A percentile compares a stretch with the other conserved stretches of the same genome.
These are phyloP conservation scores for Trogon surrucura DNA, from an alignment of 2,113 vertebrate genomes.

Conservation along the genomic window DNA sequence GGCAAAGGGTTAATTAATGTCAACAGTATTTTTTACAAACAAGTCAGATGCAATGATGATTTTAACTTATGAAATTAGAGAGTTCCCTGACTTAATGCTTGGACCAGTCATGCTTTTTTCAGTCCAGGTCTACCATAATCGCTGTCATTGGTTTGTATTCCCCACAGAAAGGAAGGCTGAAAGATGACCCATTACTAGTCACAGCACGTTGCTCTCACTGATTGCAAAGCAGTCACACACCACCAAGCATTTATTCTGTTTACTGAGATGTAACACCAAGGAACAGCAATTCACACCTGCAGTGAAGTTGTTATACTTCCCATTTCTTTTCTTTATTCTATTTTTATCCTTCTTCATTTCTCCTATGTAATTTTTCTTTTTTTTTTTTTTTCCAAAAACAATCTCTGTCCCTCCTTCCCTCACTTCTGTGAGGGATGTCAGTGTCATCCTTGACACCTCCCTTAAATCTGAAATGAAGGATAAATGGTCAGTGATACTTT, in stretches of 20 bases:
- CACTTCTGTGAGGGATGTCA: not conserved
- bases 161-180: conserved; percentile 42
- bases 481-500: not conserved
- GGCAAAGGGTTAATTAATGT: not conserved
- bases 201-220: conserved; percentile 66
- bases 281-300: conserved; percentile 67
- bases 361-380: not conserved
- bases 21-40: not conserved
- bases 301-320: conserved; percentile 49
- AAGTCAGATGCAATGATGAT: not conserved
- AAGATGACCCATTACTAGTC: conserved; percentile 64
- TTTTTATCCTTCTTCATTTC: conserved; percentile 68
- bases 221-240: conserved; percentile 75
- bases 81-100: not conserved
- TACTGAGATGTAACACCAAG: conserved; percentile 63
- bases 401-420: not conserved
- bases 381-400: not conserved
- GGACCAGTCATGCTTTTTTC: not conserved
- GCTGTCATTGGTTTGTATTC: conserved; percentile 7
- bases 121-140: conserved; percentile 21
- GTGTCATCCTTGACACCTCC: not conserved
- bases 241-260: conserved; percentile 73
- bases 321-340: conserved; percentile 61
- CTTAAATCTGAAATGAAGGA: not conserved
- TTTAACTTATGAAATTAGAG: not conserved